Evolutionary conservation across 2,113 vertebrate genomes (phyloP), one percentile per base, ranked within the genome.

Genomic region (Neodontobutis hainanensis): DNA sequence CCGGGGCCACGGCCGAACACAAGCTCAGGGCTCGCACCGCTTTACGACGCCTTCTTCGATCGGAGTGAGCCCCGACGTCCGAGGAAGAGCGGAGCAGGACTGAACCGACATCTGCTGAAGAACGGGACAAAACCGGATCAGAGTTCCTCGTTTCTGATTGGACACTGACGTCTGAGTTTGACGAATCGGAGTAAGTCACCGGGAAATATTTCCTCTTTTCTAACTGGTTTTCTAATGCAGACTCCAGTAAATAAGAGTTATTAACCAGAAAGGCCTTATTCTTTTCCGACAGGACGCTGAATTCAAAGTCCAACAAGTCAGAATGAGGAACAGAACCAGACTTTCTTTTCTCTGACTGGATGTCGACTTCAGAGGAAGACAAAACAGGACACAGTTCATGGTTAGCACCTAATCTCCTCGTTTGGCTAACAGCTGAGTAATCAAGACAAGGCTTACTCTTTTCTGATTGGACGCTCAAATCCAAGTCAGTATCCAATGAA

Each of bases 1-100:
- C 83, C 63, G 92, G 87, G 1, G 35, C 92, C 0, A 8, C 32
- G 8, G 70, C 42, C 11, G 71, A 48, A 12, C 1, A 7, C 9
- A 55, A 2, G 12, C 52, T 55, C 34, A 55, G 36, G 12, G 52
- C 34, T n/a, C 52, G 35, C 12, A 34, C 6, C 6, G 52, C 52
- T 15, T 55, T 55, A 5, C 52, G 35, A 10, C 52, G 52, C 4
- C 32, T 11, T 6, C 52, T 14, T 0, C 52, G 52, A 2, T 55
- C 52, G 1, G 7, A n/a, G 14, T 27, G 19, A 27, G 19, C 19
- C 19, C 52, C 12, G 7, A 55, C 52, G 34, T 32, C 49, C 19
- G 49, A 51, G 2, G 49, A 51, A 8, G 49, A 51, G 16, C 48
- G 48, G 8, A 16, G n/a, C 46, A 8, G 15, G 3, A 16, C 3